Evolutionary conservation across 2,113 vertebrate species (phyloP).

Genomic region (Apaloderma vittatum): DNA sequence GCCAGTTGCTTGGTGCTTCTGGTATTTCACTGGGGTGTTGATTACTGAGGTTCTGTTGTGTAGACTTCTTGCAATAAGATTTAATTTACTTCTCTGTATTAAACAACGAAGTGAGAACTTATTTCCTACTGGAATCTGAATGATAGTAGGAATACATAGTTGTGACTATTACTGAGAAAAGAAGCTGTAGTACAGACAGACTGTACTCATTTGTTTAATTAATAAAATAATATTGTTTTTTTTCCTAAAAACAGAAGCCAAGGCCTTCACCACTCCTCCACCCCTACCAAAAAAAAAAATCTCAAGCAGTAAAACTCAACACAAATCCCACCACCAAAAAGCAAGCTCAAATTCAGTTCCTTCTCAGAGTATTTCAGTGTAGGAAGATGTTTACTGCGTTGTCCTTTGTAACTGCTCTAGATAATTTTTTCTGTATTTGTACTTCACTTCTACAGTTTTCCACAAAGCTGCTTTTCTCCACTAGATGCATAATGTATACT

Average conservation of each 20-base stretch:
- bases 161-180: not conserved
- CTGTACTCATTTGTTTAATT: not conserved
- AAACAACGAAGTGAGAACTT: not conserved
- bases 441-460: not conserved
- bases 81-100: not conserved
- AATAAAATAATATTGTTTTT: not conserved
- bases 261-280: fast-evolving
- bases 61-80: not conserved
- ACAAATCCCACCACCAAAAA: not conserved
- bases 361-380: not conserved
- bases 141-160: not conserved
- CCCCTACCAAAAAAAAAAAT: not conserved
- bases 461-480: slow-evolving; percentile 50
- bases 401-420: not conserved
- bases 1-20: not conserved
- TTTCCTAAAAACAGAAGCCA: not conserved
- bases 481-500: slow-evolving; percentile 29
- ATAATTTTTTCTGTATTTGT: not conserved
- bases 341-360: not conserved
- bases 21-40: not conserved
- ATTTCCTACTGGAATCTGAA: not conserved
- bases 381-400: not conserved
- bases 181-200: not conserved
- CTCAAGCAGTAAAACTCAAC: not conserved
- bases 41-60: not conserved